phyloP scores from a whole-genome alignment of 92 coral and sea anemone species.

The Bergia sp. region DNA sequence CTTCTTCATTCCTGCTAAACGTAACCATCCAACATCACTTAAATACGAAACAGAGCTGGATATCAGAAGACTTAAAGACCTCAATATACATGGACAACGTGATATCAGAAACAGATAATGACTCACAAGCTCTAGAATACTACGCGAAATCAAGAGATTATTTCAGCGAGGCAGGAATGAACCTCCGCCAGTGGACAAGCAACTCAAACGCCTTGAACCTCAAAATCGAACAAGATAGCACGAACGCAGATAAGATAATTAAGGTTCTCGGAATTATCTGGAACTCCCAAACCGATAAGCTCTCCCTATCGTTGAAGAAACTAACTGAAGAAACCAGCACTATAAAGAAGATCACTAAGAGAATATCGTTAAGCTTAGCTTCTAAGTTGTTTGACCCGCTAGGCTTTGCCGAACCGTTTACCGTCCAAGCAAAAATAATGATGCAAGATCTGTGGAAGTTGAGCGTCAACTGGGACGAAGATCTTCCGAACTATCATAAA shows the following conservation, averaged over 20 bases:
- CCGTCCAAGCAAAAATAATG: conserved; percentile 54
- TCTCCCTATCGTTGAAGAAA: conserved; percentile 46
- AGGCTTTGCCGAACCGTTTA: conserved; percentile 50
- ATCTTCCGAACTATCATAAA: conserved; percentile 36
- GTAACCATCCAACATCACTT: conserved; percentile 53
- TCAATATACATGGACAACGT: conserved; percentile 58
- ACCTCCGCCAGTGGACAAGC: conserved; percentile 57
- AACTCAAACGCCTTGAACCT: conserved; percentile 53
- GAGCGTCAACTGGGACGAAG: conserved; percentile 52
- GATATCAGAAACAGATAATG: conserved; percentile 50
- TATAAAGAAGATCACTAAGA: conserved; percentile 46
- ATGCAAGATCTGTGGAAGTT: conserved; percentile 56
- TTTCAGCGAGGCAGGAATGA: conserved; percentile 54
- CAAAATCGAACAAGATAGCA: conserved; percentile 34
- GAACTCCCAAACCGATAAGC: conserved; percentile 50
- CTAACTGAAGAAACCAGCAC: conserved; percentile 39
- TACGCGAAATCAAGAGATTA: conserved; percentile 41
- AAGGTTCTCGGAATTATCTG: conserved; percentile 56
- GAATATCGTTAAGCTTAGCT: conserved; percentile 48
- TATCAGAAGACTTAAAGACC: conserved; percentile 50
- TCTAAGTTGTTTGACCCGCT: conserved; percentile 57
- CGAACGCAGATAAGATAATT: conserved; percentile 41
- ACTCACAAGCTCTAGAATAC: conserved; percentile 47
- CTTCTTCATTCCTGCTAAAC: conserved; percentile 45
- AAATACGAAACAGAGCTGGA: conserved; percentile 43